A percentile compares a stretch with the other conserved stretches of the same genome.
Evolutionary conservation across 2,888 invertebrate species (phyloP).

Genomic region (Leucophenga maculata): DNA sequence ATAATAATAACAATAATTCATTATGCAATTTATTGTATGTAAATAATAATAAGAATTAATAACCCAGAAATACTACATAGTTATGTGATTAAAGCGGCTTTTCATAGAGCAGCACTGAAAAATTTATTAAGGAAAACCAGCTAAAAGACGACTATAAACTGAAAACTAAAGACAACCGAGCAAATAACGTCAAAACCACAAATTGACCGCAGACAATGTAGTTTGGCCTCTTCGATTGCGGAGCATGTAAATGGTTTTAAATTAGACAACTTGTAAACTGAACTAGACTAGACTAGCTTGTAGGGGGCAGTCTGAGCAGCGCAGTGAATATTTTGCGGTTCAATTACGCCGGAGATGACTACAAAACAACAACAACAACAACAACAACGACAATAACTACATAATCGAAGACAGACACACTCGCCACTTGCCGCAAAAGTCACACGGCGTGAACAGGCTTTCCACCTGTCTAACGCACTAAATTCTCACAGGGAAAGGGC

Average conservation of each 20-base stretch:
- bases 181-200: constrained; percentile 15
- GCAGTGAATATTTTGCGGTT: constrained; percentile 25
- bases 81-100: neutral
- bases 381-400: too few relatives aligned
- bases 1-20: too few relatives aligned
- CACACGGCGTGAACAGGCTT: constrained; percentile 21
- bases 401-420: too few relatives aligned
- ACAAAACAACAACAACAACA: too few relatives aligned
- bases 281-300: too few relatives aligned
- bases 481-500: neutral
- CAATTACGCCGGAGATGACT: constrained; percentile 20
- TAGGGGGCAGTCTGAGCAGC: constrained; percentile 46
- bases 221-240: neutral
- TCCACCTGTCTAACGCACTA: constrained; percentile 20
- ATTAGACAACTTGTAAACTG: constrained; percentile 36
- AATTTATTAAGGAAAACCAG: constrained; percentile 18
- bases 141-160: neutral
- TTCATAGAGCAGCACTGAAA: neutral
- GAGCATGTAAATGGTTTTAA: constrained; percentile 46
- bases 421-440: constrained; percentile 4
- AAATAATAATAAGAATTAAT: constrained; percentile 21
- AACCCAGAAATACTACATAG: constrained; percentile 16
- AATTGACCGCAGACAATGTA: constrained; percentile 9
- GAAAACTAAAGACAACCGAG: neutral
- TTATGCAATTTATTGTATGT: too few relatives aligned